Percentiles rank a stretch among this genome's conserved stretches.
Evolutionary conservation across 2,113 vertebrate genomes (phyloP).

Genomic region (Psilopogon haemacephalus): DNA sequence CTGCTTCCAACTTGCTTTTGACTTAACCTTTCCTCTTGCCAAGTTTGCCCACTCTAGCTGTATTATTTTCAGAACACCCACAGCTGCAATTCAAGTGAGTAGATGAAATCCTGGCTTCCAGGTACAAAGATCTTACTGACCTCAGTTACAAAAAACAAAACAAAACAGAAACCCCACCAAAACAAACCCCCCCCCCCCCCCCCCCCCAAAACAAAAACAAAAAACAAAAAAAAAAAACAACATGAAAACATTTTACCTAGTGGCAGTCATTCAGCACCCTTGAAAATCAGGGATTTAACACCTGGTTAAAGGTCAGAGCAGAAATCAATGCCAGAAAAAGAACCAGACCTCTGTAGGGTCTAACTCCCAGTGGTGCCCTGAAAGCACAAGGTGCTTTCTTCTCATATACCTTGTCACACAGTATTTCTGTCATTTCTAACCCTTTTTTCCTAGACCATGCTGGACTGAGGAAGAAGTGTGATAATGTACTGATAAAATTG

Average conservation of each 20-base stretch:
- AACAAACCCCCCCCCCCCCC: too few relatives aligned
- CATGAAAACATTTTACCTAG: not conserved
- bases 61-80: not conserved
- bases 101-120: slow-evolving; percentile 22
- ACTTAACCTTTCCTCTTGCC: not conserved
- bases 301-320: slow-evolving; percentile 11
- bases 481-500: slow-evolving; percentile 3
- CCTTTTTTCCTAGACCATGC: not conserved
- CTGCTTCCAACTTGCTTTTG: not conserved
- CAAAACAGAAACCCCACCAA: too few relatives aligned
- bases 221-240: not conserved
- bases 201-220: not conserved
- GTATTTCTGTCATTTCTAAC: not conserved
- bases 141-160: not conserved
- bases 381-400: not conserved
- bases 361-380: not conserved
- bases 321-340: slow-evolving; percentile 5
- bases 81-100: not conserved
- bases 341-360: not conserved
- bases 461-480: not conserved
- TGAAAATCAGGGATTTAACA: slow-evolving; percentile 24
- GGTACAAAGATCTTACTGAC: slow-evolving; percentile 20
- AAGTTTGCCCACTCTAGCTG: not conserved
- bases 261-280: not conserved
- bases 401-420: not conserved